phyloP scores from a whole-genome alignment of 1,140 invertebrate genomes.

The Caerostris darwini region DNA sequence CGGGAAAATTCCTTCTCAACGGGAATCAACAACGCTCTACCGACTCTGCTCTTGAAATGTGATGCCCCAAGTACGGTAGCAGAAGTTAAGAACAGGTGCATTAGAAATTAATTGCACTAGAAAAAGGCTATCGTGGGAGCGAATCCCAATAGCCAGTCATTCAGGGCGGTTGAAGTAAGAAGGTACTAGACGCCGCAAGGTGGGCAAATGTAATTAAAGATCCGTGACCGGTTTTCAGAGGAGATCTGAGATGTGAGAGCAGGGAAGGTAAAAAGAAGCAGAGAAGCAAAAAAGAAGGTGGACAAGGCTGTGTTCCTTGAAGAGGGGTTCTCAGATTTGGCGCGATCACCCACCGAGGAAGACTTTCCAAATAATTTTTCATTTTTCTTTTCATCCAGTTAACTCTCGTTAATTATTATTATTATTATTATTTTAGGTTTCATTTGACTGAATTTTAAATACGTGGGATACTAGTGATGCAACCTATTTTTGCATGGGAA shows the following conservation, averaged over 20 bases:
- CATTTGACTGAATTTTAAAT: too few relatives aligned
- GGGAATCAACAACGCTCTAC: not conserved
- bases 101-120: slow-evolving; percentile 55
- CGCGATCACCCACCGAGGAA: not conserved
- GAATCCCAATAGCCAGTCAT: not conserved
- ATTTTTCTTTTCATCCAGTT: too few relatives aligned
- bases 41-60: not conserved
- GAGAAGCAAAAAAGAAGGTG: not conserved
- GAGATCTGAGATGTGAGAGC: slow-evolving; percentile 38
- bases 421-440: too few relatives aligned
- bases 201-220: slow-evolving; percentile 70
- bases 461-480: too few relatives aligned
- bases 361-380: not conserved
- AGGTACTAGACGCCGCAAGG: slow-evolving; percentile 54
- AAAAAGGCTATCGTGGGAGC: slow-evolving; percentile 46
- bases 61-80: slow-evolving; percentile 50
- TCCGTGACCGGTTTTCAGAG: slow-evolving; percentile 63
- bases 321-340: slow-evolving; percentile 22
- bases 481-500: too few relatives aligned
- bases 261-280: not conserved
- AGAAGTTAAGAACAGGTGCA: slow-evolving; percentile 53
- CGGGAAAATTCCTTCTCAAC: slow-evolving; percentile 7
- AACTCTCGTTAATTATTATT: too few relatives aligned
- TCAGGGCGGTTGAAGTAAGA: not conserved
- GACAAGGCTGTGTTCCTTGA: slow-evolving; percentile 44